phyloP scores from a whole-genome alignment of 2,797 vertebrate genomes.

The Thunnus albacares region DNA sequence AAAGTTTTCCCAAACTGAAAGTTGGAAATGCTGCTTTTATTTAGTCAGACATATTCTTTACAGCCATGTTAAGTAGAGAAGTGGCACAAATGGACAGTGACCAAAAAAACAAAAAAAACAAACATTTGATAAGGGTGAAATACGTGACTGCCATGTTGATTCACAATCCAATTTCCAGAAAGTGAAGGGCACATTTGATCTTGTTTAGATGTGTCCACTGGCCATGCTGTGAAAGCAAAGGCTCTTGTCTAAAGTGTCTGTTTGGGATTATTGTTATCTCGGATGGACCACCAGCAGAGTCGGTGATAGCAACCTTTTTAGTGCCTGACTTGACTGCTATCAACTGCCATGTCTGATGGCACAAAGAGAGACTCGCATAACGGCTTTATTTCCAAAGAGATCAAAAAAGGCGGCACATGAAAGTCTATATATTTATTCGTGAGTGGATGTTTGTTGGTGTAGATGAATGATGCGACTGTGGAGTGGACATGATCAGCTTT shows the following conservation, averaged over 20 bases:
- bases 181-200: conserved; percentile 73
- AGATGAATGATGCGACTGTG: conserved; percentile 61
- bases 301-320: conserved; percentile 57
- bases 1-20: conserved; percentile 19
- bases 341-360: conserved; percentile 49
- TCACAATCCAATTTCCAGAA: conserved; percentile 58
- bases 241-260: conserved; percentile 68
- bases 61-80: conserved; percentile 23
- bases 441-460: conserved; percentile 33
- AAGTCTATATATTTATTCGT: conserved; percentile 40
- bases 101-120: neutral
- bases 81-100: conserved; percentile 36
- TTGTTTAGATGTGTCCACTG: conserved; percentile 64
- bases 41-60: conserved; percentile 36
- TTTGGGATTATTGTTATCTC: conserved; percentile 69
- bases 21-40: conserved; percentile 30
- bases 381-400: conserved; percentile 39
- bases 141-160: conserved; percentile 52
- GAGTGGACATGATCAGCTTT: conserved; percentile 20
- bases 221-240: conserved; percentile 56
- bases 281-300: conserved; percentile 66
- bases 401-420: conserved; percentile 33
- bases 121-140: conserved; percentile 38
- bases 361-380: conserved; percentile 52
- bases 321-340: conserved; percentile 54